These are phyloP conservation scores for Zhuqinia jingwanae DNA, from an alignment of 2,888 invertebrate species.

Conservation along the genomic window DNA sequence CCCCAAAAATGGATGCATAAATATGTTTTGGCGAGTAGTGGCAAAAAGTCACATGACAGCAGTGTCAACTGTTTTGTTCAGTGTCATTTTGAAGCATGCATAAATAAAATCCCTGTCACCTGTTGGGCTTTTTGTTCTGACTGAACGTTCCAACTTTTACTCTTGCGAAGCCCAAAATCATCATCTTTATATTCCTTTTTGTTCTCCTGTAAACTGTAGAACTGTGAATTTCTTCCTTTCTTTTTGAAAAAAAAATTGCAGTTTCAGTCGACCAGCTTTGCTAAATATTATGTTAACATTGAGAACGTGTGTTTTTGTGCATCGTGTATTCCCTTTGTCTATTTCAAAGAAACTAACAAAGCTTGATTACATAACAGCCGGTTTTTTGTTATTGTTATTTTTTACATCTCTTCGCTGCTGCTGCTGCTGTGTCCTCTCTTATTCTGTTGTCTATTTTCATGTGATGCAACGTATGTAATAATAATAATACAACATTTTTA, in stretches of 20 bases:
- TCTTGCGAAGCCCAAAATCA: no score
- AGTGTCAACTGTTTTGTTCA: no score
- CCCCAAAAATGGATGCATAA: background rate
- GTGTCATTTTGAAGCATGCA: no score
- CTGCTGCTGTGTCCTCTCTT: slow-evolving; percentile 20
- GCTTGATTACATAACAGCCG: slow-evolving; percentile 55
- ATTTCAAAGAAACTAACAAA: slow-evolving; percentile 15
- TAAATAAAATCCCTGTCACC: no score
- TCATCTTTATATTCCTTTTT: no score
- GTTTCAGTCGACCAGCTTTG: background rate
- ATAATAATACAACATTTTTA: background rate
- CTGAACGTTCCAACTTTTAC: no score
- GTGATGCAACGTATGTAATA: slow-evolving; percentile 42
- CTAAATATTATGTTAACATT: background rate
- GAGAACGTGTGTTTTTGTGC: slow-evolving; percentile 16
- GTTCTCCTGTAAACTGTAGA: no score
- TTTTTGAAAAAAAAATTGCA: background rate
- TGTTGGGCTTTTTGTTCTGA: no score
- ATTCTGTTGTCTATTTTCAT: slow-evolving; percentile 17
- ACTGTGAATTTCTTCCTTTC: background rate
- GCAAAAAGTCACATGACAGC: no score
- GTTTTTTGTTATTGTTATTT: slow-evolving; percentile 52
- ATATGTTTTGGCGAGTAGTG: background rate
- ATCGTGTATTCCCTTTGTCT: no score
- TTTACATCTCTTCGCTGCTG: slow-evolving; percentile 28